Conservation (phyloP, 1,140 invertebrate species). For the Muscidifurax raptorellus region DNA sequence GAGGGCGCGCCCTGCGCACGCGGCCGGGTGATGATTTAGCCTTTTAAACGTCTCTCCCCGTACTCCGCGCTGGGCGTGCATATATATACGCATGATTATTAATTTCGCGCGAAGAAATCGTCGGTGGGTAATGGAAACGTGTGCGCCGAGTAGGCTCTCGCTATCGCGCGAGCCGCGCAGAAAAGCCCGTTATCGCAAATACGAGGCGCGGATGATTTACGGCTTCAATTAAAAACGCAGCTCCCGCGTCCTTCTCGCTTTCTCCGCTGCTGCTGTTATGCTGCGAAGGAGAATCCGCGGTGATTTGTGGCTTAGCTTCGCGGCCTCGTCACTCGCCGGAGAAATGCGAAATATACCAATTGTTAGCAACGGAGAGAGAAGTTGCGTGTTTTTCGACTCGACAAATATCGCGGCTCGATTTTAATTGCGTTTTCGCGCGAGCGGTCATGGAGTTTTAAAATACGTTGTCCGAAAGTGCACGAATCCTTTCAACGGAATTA, state of each 20-base stretch:
- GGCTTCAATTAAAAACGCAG: constrained; percentile 51
- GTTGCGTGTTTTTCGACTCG: not conserved
- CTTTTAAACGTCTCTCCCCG: constrained; percentile 36
- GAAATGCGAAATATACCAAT: not conserved
- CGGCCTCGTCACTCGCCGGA: not conserved
- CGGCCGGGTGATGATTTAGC: constrained; percentile 58
- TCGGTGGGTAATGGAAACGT: constrained; percentile 32
- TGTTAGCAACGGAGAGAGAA: not conserved
- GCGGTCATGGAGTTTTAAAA: too few relatives aligned
- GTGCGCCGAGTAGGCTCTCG: not conserved
- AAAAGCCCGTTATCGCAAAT: constrained; percentile 50
- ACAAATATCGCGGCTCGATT: not conserved
- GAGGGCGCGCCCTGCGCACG: too few relatives aligned
- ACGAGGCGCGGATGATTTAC: constrained; percentile 48
- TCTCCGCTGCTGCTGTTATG: not conserved
- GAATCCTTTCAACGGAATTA: not conserved
- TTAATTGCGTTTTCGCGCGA: not conserved
- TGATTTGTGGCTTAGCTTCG: constrained; percentile 9
- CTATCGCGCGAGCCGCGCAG: not conserved
- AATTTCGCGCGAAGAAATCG: constrained; percentile 55
- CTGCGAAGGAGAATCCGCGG: constrained; percentile 6
- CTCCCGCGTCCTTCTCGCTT: not conserved
- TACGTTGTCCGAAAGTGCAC: too few relatives aligned
- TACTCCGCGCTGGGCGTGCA: not conserved
- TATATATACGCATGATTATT: constrained; percentile 47